phyloP scores from a whole-genome alignment of 2,113 vertebrate species.

The Mionectes macconnelli region DNA sequence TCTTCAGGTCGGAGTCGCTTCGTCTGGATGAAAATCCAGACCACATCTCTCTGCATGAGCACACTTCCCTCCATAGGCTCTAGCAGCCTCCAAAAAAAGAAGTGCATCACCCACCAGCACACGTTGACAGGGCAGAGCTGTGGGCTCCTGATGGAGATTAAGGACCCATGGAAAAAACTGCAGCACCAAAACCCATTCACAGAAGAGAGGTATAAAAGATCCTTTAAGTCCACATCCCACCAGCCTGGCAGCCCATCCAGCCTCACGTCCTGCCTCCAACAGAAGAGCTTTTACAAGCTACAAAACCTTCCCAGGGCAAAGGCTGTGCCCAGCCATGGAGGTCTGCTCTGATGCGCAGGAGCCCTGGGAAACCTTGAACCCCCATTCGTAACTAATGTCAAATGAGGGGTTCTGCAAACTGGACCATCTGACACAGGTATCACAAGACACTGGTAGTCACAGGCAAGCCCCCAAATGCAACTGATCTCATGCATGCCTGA shows the following conservation, averaged over 20 bases:
- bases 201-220: neutral
- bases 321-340: neutral
- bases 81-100: neutral
- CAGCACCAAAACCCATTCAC: neutral
- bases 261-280: neutral
- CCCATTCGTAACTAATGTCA: neutral
- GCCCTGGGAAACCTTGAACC: neutral
- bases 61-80: neutral
- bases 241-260: slow-evolving; percentile 9
- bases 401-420: neutral
- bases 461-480: neutral
- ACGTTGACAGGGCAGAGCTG: neutral
- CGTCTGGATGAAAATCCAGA: neutral
- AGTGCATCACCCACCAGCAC: neutral
- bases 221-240: neutral
- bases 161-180: neutral
- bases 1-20: accelerated
- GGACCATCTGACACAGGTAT: too few species aligned
- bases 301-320: neutral
- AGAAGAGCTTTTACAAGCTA: slow-evolving; percentile 7
- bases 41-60: neutral
- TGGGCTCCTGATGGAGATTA: neutral
- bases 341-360: neutral
- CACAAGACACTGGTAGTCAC: neutral
- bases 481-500: neutral